Evolutionary conservation across 2,888 invertebrate genomes (phyloP).

Genomic region (Autographa gamma): DNA sequence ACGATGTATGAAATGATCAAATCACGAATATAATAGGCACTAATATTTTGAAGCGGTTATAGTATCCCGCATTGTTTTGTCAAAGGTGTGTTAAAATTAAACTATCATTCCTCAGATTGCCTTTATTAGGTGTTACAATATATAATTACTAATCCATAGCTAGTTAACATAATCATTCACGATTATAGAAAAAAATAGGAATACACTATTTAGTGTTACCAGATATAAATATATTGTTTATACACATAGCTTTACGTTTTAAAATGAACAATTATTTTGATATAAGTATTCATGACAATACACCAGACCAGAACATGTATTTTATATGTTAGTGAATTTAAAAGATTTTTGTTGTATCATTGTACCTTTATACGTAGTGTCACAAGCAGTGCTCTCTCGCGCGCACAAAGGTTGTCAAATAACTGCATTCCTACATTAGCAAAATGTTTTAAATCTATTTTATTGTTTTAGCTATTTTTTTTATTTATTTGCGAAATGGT

Average conservation of each 20-base stretch:
- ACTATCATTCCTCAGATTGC: not conserved
- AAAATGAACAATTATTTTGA: constrained; percentile 13
- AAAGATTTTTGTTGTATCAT: constrained; percentile 7
- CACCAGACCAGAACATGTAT: constrained; percentile 13
- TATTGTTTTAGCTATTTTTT: constrained; percentile 51
- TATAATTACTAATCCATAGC: not conserved
- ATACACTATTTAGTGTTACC: not conserved
- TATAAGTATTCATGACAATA: constrained; percentile 12
- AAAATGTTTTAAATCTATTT: constrained; percentile 40
- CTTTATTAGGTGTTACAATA: not conserved
- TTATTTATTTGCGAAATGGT: constrained; percentile 58
- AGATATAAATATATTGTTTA: constrained; percentile 18
- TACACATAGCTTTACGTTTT: constrained; percentile 18
- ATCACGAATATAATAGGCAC: no score
- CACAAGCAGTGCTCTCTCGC: constrained; percentile 22
- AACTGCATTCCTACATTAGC: constrained; percentile 61
- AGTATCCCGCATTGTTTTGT: no score
- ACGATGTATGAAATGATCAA: no score
- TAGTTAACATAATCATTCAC: not conserved
- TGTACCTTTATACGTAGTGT: constrained; percentile 18
- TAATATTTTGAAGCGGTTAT: no score
- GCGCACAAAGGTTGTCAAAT: constrained; percentile 53
- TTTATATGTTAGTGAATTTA: constrained; percentile 10
- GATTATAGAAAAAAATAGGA: not conserved
- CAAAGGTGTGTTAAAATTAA: not conserved